Base-by-base conservation (phyloP, 2,113 vertebrate genomes). In the Syngnathus floridae region DNA sequence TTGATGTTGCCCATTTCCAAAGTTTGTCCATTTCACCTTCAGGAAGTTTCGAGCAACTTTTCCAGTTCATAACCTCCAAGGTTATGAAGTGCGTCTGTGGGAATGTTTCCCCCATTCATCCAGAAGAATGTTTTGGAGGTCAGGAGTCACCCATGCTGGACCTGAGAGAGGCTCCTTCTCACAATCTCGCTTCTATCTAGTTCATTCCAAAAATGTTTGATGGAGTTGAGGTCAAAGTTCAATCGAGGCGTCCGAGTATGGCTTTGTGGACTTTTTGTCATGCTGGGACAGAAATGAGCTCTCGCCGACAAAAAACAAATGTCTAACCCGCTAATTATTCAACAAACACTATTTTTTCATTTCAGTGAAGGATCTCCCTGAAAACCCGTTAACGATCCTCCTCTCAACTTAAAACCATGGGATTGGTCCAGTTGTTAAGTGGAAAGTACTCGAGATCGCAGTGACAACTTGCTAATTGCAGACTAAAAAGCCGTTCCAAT, bases 401-500 rank as follows among this genome's bases (percentile, higher is more conserved):
- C 56, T 17, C 38, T 58, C 4, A 37, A 37, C 4, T 58, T 17
- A 17, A 58, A 19, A 38, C 13, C 9, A 37, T 31, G 26, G 26
- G 26, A 31, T 31, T 31, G 26, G 26, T 31, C 26, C 26, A 3
- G 26, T 31, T 31, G 26, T 31, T 31, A 31, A 31, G 2, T 31
- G 26, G 26, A 31, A 31, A 36, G 16, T 8, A 5, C 11, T 14
- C 16, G 12, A 58, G 36, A 38, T 19, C 11, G 56, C 56, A 13
- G 58, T 37, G 8, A 59, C 46, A 5, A 41, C 36, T 66, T 46
- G 66, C 63, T 71, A 64, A 76, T 64, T 19, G 19, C 56, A n/a
- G 17, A 71, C 73, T 70, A 65, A 76, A 62, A 21, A 38, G 45
- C 46, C 64, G 43, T 67, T 78, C 72, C 69, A 76, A 79, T 87